phyloP scores from a whole-genome alignment of 2,797 vertebrate genomes.

The Nasua narica region DNA sequence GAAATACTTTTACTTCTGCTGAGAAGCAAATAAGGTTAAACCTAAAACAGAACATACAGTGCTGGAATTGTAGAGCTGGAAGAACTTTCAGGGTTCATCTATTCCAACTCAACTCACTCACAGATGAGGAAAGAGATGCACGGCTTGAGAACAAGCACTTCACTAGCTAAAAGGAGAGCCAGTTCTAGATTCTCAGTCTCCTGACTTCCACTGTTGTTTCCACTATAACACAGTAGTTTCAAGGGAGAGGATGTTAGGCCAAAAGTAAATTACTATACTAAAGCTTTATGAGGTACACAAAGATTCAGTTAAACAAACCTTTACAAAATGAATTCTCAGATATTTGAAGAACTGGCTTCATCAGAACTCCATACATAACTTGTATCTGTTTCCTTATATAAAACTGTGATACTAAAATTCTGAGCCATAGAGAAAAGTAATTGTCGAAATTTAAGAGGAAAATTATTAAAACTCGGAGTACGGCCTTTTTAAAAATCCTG shows the following conservation, averaged over 20 bases:
- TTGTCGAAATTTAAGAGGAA: conserved; percentile 25
- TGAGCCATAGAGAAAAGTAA: neutral
- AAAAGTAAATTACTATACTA: conserved; percentile 18
- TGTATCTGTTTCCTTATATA: neutral
- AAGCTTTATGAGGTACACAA: conserved; percentile 9
- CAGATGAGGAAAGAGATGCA: neutral
- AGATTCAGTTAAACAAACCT: neutral
- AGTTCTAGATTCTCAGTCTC: conserved; percentile 11
- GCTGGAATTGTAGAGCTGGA: neutral
- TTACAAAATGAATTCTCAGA: conserved; percentile 37
- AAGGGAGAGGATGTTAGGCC: neutral
- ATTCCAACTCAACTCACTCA: neutral
- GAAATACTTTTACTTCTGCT: neutral
- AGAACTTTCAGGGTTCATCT: neutral
- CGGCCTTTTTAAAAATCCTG: neutral
- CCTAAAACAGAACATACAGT: neutral
- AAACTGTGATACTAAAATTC: conserved; percentile 14
- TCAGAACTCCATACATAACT: conserved; percentile 13
- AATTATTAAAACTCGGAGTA: neutral
- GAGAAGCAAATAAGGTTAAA: conserved; percentile 5
- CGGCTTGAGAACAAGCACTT: conserved; percentile 4
- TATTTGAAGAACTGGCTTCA: conserved; percentile 44
- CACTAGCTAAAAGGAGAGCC: neutral
- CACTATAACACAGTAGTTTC: conserved; percentile 9
- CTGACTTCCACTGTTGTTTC: neutral